Evolutionary conservation across 2,888 invertebrate genomes (phyloP), one percentile per base, ranked within the genome.

Genomic region (Sericinus montela): DNA sequence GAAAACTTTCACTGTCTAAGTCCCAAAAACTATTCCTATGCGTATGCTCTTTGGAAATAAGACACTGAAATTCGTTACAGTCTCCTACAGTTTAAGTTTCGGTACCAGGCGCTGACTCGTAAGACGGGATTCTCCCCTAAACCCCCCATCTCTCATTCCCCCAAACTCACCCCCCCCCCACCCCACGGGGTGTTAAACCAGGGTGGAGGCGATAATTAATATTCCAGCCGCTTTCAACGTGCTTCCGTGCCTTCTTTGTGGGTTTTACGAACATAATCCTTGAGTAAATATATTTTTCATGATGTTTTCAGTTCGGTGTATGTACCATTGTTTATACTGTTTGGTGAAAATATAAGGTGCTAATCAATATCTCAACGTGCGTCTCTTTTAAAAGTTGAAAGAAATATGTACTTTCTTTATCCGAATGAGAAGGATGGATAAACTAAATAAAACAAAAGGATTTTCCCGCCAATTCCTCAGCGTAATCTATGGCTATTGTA

Each of bases 31-130:
- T n/a, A n/a, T n/a, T n/a, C n/a, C n/a, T n/a, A n/a, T n/a, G n/a
- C n/a, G n/a, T n/a, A n/a, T n/a, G n/a, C n/a, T n/a, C 19, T 5
- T 2, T 19, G 3, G 19, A 19, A 19, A 19, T n/a, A 19, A 19
- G 5, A 19, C 5, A 19, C 5, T 19, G 19, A 19, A 19, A 19
- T 19, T 19, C 16, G 13, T 19, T 15, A 45, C 52, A 43, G 52
- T 25, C 69, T 71, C 73, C 53, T 65, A 51, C 48, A 56, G 57
- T 59, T 64, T 62, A 57, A 60, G 62, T 63, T 64, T 71, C 66
- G 79, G 81, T 81, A 60, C 81, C 81, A 79, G 81, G 81, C 80
- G 78, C 80, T 60, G 59, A 56, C 53, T 59, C 55, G 56, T 53
- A 56, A 67, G 68, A 67, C 63, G 63, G 61, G 55, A 61, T 53